phyloP scores from a whole-genome alignment of 2,888 invertebrate genomes.

The Piscicola geometra region DNA sequence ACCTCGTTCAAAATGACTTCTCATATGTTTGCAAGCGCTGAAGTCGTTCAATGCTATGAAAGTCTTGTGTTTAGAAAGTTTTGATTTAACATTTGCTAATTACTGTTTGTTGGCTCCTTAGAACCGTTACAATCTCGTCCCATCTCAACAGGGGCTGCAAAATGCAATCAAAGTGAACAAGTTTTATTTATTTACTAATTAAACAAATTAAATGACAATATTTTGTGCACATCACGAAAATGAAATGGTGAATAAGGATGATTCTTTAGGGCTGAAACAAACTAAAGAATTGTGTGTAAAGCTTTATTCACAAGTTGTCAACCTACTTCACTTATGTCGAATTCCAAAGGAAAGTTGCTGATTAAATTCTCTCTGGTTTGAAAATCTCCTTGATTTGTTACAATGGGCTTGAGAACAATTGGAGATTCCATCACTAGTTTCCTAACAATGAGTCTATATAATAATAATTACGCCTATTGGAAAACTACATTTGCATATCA shows the following conservation, averaged over 20 bases:
- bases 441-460: too few species aligned
- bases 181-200: background rate
- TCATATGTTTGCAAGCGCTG: too few species aligned
- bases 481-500: too few species aligned
- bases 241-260: too few species aligned
- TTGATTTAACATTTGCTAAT: background rate
- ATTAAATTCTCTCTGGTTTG: slow-evolving; percentile 52
- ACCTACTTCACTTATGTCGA: slow-evolving; percentile 51
- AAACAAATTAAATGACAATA: too few species aligned
- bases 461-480: too few species aligned
- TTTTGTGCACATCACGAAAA: too few species aligned
- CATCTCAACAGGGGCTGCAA: background rate
- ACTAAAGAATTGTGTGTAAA: too few species aligned
- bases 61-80: background rate
- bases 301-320: too few species aligned
- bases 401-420: slow-evolving; percentile 27
- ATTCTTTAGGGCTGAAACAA: too few species aligned
- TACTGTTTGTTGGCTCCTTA: slow-evolving; percentile 1
- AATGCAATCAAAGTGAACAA: background rate
- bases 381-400: slow-evolving; percentile 45
- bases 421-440: slow-evolving; percentile 43
- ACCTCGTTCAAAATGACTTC: too few species aligned
- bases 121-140: background rate
- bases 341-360: slow-evolving; percentile 51
- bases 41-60: too few species aligned